These are phyloP conservation scores for Suillia variegata DNA, from an alignment of 2,888 invertebrate genomes.

Conservation along the genomic window DNA sequence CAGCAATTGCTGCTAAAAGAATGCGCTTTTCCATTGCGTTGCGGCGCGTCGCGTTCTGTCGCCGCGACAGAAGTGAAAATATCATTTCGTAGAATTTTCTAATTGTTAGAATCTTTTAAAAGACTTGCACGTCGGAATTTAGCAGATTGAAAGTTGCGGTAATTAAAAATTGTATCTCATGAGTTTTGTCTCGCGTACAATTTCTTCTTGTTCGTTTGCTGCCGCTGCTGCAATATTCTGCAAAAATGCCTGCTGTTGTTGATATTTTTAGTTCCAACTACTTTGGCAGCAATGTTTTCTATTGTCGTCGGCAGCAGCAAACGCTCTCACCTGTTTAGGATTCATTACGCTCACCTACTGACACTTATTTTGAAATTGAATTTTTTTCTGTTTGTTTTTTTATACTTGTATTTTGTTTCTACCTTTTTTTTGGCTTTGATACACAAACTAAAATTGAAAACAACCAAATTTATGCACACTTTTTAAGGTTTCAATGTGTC, in stretches of 20 bases:
- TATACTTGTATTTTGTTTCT: not conserved
- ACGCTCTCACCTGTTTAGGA: not conserved
- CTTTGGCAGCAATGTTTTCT: not conserved
- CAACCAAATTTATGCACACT: not conserved
- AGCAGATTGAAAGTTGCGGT: conserved; percentile 34
- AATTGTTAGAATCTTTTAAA: conserved; percentile 38
- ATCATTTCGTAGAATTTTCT: conserved; percentile 37
- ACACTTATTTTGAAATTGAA: conserved; percentile 41
- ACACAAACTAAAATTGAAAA: not conserved
- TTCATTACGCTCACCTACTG: conserved; percentile 37
- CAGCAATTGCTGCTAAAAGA: conserved; percentile 25
- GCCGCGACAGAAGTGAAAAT: conserved; percentile 34
- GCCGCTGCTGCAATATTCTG: no score
- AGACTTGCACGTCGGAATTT: conserved; percentile 30
- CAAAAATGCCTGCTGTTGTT: not conserved
- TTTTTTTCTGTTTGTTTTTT: no score
- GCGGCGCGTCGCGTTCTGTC: conserved; percentile 14
- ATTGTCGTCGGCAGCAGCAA: not conserved
- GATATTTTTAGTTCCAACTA: not conserved
- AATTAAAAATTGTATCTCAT: conserved; percentile 32
- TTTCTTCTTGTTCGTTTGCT: conserved; percentile 12
- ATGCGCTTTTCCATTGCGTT: conserved; percentile 27
- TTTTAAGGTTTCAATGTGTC: no score
- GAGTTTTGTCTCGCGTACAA: not conserved
- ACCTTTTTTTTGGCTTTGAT: not conserved